Evolutionary conservation across 2,888 invertebrate species (phyloP), one percentile per base, ranked within the genome.

Genomic region (Polymixis flavicincta): DNA sequence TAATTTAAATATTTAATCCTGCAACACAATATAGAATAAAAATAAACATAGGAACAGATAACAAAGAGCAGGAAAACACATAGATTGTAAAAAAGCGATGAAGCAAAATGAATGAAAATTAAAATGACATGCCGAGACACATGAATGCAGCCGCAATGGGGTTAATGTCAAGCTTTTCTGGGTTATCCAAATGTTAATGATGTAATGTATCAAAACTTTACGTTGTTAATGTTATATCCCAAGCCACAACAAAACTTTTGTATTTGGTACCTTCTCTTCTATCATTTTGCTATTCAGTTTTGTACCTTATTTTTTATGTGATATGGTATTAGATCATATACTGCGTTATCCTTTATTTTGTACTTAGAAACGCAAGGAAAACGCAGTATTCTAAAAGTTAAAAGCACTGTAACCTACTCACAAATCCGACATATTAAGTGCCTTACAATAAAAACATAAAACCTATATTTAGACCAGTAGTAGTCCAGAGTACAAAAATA

Each of bases 241-340:
- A 96, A 95, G 95, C 96, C 96, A 96, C 96, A 96, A 96, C 96
- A 96, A 96, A 93, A 96, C 96, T 96, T 96, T 96, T 92, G 65
- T 85, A 88, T 84, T 84, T 72, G 85, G 84, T 89, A 89, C 90
- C 83, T 87, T 68, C 83, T 85, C 90, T 93, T 91, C 90, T 92
- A 91, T 89, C 91, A 92, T 92, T 93, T 93, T 92, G 89, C 88
- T 85, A 76, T 74, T 79, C 14, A 42, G 61, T 54, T n/a, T 25
- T 45, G 25, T 25, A 74, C 32, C 42, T 25, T 65, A 25, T 50
- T 64, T 66, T 28, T 0, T 32, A 50, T 7, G 50, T 7, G 14
- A 37, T 54, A 48, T 55, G 60, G 14, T 64, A 37, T 50, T 32
- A 57, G 11, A 48, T 55, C 25, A 54, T 48, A 22, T 17, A 5